Conservation (phyloP, 2,888 invertebrate species). For the Acholoe squamosa region DNA sequence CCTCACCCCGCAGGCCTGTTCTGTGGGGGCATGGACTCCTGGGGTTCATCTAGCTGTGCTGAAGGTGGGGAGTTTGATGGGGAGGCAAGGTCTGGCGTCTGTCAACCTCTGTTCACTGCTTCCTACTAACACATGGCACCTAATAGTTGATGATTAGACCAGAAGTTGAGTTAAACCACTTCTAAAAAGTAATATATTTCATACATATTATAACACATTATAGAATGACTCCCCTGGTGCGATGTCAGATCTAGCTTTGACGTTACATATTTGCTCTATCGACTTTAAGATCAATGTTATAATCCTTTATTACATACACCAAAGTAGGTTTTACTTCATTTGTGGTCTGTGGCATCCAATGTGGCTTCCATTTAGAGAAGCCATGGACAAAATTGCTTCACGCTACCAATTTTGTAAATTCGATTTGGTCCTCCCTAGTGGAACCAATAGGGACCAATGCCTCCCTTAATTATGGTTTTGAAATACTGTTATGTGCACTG, state of each 20-base stretch:
- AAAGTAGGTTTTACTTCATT: conserved; percentile 4
- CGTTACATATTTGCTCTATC: no score
- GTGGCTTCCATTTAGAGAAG: neutral
- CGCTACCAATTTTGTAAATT: neutral
- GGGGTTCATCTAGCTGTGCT: neutral
- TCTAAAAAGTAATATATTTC: no score
- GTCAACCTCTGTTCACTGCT: neutral
- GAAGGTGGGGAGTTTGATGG: neutral
- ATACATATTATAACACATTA: no score
- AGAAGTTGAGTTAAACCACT: no score
- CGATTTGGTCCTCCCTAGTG: neutral
- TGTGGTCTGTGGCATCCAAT: neutral
- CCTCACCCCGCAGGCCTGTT: neutral
- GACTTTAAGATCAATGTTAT: no score
- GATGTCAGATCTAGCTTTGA: no score
- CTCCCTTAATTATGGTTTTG: neutral
- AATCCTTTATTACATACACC: no score
- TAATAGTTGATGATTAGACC: no score
- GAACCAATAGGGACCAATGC: neutral
- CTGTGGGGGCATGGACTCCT: neutral
- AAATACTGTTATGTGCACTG: neutral
- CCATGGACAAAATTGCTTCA: neutral
- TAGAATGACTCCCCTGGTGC: no score
- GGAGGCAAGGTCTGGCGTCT: neutral
- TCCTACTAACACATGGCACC: no score